phyloP scores from a whole-genome alignment of 2,888 invertebrate species.

The Mellilla xanthometata region DNA sequence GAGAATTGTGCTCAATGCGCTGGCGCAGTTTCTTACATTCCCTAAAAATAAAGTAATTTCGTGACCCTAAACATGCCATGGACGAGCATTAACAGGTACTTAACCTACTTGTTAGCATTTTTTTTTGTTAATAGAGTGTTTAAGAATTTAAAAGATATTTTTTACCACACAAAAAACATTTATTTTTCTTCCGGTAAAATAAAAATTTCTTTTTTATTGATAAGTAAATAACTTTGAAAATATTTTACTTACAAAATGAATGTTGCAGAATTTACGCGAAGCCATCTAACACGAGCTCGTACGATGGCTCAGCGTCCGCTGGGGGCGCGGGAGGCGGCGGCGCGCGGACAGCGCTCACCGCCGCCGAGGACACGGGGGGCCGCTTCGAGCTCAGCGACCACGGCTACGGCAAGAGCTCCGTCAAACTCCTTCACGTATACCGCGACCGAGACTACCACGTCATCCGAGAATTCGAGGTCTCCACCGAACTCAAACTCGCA shows the following conservation, averaged over 20 bases:
- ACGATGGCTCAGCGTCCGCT: constrained; percentile 38
- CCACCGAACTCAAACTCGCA: constrained; percentile 86
- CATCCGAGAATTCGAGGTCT: constrained; percentile 88
- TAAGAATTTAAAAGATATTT: no score
- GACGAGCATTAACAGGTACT: constrained; percentile 75
- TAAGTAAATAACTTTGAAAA: no score
- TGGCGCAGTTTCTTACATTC: constrained; percentile 70
- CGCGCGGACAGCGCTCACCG: constrained; percentile 50
- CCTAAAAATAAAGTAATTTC: constrained; percentile 68
- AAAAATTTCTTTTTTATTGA: no score
- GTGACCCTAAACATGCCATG: constrained; percentile 65
- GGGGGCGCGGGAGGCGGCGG: constrained; percentile 18
- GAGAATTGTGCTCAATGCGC: constrained; percentile 49
- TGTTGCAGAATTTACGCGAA: constrained; percentile 74
- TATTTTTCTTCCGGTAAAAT: no score
- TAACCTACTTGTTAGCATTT: no score
- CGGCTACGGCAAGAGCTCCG: constrained; percentile 89
- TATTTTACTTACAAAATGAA: no score
- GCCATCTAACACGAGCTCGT: constrained; percentile 69
- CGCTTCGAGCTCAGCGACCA: constrained; percentile 85
- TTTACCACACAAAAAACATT: no score
- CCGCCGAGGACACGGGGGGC: constrained; percentile 70
- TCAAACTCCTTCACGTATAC: constrained; percentile 88
- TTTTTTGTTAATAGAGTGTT: no score
- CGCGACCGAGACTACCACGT: constrained; percentile 86